These are phyloP conservation scores for Pantherophis vulpinus DNA, from an alignment of 2,797 vertebrate genomes.

Conservation along the genomic window DNA sequence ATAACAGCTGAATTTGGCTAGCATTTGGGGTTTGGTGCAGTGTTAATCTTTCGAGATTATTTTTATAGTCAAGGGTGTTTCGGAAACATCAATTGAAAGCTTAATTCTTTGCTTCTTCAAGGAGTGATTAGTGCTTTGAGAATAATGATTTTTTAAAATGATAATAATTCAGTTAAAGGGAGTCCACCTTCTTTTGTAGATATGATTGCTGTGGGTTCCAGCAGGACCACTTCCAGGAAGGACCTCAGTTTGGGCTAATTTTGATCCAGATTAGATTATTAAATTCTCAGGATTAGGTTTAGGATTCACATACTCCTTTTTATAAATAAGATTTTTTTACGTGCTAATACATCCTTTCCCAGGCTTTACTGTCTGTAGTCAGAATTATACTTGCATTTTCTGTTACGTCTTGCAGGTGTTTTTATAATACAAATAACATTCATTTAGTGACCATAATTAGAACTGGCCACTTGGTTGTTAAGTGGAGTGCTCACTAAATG, in stretches of 20 bases:
- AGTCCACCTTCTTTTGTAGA: not conserved
- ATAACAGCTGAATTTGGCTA: not conserved
- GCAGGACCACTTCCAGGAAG: not conserved
- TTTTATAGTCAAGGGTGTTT: not conserved
- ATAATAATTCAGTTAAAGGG: not conserved
- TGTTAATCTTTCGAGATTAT: not conserved
- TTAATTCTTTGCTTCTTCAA: rapidly evolving
- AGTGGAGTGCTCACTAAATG: not conserved
- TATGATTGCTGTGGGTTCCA: not conserved
- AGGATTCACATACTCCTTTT: not conserved
- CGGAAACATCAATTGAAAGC: rapidly evolving
- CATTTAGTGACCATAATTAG: not conserved
- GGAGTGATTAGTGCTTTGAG: not conserved
- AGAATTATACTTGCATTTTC: not conserved
- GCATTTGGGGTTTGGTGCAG: not conserved
- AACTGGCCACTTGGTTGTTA: not conserved
- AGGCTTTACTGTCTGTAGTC: not conserved
- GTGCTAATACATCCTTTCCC: not conserved
- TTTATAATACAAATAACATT: not conserved
- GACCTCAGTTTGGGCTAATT: not conserved
- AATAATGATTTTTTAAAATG: not conserved
- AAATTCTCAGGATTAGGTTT: not conserved
- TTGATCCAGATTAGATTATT: not conserved
- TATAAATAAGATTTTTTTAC: not conserved
- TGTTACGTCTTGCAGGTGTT: not conserved